phyloP scores from a whole-genome alignment of 1,140 invertebrate species.

The Drosophila suzukii region DNA sequence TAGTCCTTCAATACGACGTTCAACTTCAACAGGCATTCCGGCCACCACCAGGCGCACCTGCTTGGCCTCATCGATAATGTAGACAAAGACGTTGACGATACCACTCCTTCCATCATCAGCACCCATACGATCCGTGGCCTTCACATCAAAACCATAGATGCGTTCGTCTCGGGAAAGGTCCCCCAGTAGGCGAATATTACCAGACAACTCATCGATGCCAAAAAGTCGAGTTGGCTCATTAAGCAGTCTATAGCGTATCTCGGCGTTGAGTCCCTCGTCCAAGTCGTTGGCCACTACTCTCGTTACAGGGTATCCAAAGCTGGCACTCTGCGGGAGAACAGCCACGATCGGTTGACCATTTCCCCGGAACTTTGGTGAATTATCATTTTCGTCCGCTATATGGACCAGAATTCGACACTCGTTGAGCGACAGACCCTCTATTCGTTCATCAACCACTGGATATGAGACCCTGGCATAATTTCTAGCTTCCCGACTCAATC shows the following conservation, averaged over 20 bases:
- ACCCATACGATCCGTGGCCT: slow-evolving; percentile 91
- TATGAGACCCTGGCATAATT: slow-evolving; percentile 90
- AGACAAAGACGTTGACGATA: slow-evolving; percentile 93
- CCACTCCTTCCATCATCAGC: slow-evolving; percentile 91
- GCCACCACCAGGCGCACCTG: slow-evolving; percentile 92
- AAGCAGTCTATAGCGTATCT: slow-evolving; percentile 92
- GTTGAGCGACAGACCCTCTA: slow-evolving; percentile 87
- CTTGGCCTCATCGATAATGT: slow-evolving; percentile 92
- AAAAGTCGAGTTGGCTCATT: slow-evolving; percentile 89
- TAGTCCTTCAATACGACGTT: slow-evolving; percentile 89
- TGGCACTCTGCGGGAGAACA: slow-evolving; percentile 90
- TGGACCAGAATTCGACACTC: slow-evolving; percentile 87
- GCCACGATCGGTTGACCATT: slow-evolving; percentile 90
- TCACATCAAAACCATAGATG: slow-evolving; percentile 94
- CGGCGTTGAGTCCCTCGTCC: slow-evolving; percentile 90
- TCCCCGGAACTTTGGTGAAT: slow-evolving; percentile 90
- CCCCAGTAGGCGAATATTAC: slow-evolving; percentile 89
- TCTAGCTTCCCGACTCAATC: slow-evolving; percentile 77
- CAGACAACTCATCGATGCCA: slow-evolving; percentile 90
- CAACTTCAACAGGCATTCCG: slow-evolving; percentile 90
- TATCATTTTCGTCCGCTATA: slow-evolving; percentile 93
- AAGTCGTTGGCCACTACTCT: slow-evolving; percentile 90
- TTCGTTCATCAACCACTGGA: slow-evolving; percentile 88
- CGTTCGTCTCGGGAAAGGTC: slow-evolving; percentile 87
- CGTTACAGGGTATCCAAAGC: slow-evolving; percentile 92